A percentile compares a stretch with the other conserved stretches of the same genome.
Evolutionary conservation across 2,888 invertebrate species (phyloP).

Genomic region (Brachycybe producta): DNA sequence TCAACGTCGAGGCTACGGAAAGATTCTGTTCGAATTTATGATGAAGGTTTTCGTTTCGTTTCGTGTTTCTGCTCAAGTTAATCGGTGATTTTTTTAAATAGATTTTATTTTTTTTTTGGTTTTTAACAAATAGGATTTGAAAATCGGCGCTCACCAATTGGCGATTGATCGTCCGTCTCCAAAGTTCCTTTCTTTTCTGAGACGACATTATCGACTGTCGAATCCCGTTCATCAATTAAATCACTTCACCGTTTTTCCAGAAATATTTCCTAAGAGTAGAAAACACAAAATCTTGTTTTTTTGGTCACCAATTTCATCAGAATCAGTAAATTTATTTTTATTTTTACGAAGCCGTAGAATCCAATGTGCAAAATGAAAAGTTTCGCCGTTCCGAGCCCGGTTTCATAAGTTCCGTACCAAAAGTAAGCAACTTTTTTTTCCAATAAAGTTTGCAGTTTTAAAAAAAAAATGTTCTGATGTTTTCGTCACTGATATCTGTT

Average conservation of each 20-base stretch:
- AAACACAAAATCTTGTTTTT: no score
- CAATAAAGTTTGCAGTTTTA: no score
- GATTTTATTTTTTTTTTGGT: neutral
- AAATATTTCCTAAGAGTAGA: conserved; percentile 53
- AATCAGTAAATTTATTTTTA: no score
- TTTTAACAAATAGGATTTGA: conserved; percentile 46
- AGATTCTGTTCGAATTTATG: conserved; percentile 74
- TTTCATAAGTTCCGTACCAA: no score
- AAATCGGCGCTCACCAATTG: conserved; percentile 52
- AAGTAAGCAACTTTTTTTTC: no score
- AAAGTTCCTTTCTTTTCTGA: conserved; percentile 71
- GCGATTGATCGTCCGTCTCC: conserved; percentile 88
- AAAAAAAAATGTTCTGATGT: conserved; percentile 10
- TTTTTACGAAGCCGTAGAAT: no score
- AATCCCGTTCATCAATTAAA: conserved; percentile 66
- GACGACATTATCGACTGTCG: conserved; percentile 61
- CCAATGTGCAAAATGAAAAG: no score
- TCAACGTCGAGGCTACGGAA: conserved; percentile 77
- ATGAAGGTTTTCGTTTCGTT: conserved; percentile 40
- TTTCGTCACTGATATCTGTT: neutral
- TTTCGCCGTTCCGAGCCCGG: no score
- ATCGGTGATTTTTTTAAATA: neutral
- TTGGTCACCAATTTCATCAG: no score
- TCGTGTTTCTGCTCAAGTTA: neutral
- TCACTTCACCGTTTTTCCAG: conserved; percentile 73